These are phyloP conservation scores for Atherix ibis DNA, from an alignment of 2,888 invertebrate genomes.

Conservation along the genomic window DNA sequence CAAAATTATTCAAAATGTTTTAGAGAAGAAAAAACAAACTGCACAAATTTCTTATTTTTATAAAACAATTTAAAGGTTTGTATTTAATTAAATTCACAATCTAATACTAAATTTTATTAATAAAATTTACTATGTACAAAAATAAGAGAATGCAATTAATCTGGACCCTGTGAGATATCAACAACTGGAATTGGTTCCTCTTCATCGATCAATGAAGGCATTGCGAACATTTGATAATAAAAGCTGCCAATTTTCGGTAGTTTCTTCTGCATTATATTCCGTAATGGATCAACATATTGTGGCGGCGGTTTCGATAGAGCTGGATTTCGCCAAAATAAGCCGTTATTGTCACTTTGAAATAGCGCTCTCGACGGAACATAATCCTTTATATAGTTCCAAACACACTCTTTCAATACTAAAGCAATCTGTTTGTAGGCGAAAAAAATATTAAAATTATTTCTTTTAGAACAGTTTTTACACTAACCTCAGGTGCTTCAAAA, in stretches of 20 bases:
- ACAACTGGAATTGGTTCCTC: too few relatives aligned
- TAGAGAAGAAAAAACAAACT: too few relatives aligned
- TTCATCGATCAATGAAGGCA: conserved; percentile 23
- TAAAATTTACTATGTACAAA: too few relatives aligned
- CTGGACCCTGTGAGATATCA: too few relatives aligned
- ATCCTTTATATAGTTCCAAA: conserved; percentile 82
- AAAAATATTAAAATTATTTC: conserved; percentile 14
- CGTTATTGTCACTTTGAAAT: conserved; percentile 51
- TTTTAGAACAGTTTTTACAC: neutral
- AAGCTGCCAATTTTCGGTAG: conserved; percentile 58
- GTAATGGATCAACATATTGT: conserved; percentile 62
- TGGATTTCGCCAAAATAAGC: conserved; percentile 63
- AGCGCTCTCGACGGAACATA: conserved; percentile 74
- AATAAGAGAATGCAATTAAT: too few relatives aligned
- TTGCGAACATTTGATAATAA: conserved; percentile 56
- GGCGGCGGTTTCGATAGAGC: conserved; percentile 51
- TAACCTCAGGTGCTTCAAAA: conserved; percentile 49
- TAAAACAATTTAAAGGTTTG: too few relatives aligned
- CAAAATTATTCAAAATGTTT: too few relatives aligned
- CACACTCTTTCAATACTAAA: conserved; percentile 63
- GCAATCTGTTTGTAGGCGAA: too few relatives aligned
- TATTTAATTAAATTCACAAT: too few relatives aligned
- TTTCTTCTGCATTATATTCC: conserved; percentile 65
- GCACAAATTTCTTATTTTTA: too few relatives aligned
- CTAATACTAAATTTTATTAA: too few relatives aligned